phyloP scores from a whole-genome alignment of 2,797 vertebrate species.

The Channa striata region DNA sequence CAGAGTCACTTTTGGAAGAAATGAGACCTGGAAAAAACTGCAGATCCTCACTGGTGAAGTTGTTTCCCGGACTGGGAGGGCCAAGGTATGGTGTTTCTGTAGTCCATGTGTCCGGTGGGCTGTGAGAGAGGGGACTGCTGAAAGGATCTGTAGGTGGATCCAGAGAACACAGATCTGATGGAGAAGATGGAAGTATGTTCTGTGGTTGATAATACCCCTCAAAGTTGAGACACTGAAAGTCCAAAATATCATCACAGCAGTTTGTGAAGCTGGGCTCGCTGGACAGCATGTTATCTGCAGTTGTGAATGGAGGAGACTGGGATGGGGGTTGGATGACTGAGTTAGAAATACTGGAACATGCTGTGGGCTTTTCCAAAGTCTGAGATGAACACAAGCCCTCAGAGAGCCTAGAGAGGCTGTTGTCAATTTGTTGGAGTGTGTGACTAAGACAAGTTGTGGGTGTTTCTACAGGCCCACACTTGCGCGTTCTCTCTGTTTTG shows the following conservation, averaged over 20 bases:
- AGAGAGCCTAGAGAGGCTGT: constrained; percentile 82
- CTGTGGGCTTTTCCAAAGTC: constrained; percentile 74
- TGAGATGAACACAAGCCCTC: constrained; percentile 83
- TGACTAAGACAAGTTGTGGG: constrained; percentile 82
- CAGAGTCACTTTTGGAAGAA: constrained; percentile 76
- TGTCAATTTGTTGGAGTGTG: constrained; percentile 85
- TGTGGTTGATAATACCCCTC: constrained; percentile 86
- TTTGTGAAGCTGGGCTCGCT: constrained; percentile 83
- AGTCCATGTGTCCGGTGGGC: constrained; percentile 84
- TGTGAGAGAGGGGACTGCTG: constrained; percentile 87
- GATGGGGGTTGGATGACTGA: constrained; percentile 78
- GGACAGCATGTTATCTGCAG: constrained; percentile 79
- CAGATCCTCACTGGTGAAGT: constrained; percentile 82
- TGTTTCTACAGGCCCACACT: constrained; percentile 66
- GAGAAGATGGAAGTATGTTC: constrained; percentile 81
- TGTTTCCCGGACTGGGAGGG: constrained; percentile 84
- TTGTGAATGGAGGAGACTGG: constrained; percentile 80
- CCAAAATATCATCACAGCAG: constrained; percentile 85
- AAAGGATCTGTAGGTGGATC: constrained; percentile 85
- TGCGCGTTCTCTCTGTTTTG: constrained; percentile 67
- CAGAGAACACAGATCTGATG: constrained; percentile 83
- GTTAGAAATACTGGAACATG: constrained; percentile 59
- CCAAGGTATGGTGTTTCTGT: constrained; percentile 85
- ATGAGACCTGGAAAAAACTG: constrained; percentile 82
- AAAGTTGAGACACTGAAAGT: constrained; percentile 87